Base-by-base conservation (phyloP, 2,113 vertebrate species). In the Mesocricetus auratus region DNA sequence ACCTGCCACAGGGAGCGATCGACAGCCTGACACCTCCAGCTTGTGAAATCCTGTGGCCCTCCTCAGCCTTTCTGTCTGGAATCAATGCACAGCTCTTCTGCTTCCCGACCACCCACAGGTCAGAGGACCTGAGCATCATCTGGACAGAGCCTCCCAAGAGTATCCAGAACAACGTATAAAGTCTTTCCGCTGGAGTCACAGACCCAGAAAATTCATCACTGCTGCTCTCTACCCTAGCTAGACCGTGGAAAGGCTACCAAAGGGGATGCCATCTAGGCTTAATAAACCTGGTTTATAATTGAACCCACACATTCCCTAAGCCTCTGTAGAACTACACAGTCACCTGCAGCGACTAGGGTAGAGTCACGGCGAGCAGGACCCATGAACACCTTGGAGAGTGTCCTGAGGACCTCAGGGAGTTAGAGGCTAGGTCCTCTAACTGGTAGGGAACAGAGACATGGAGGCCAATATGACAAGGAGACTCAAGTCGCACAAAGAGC, bases 241-340 rank as follows among this genome's bases (percentile, higher is more conserved):
- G 39, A 39, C 22, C 42, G 4, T 3, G 33, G 71, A 88, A 17
- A 1, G 36, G 53, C 39, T 58, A 17, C 74, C 33, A 21, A 21
- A 82, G 15, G 56, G 1, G 0, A 5, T 22, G 21, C 7, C 33
- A 24, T 16, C 13, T 64, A 75, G 74, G 33, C 42, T 86, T 53
- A 26, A 36, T 62, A 96, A 93, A 90, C 56, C 42, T 39, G n/a
- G 4, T 58, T 88, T 85, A 58, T 85, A 66, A 90, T 85, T 60
- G 75, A 75, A 83, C 5, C 1, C 42, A 56, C 36, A 3, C 8
- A 68, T 58, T 75, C 69, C 89, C 81, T 66, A 93, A 85, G 60
- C 15, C 56, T 47, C 17, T 47, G 79, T 62, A 22, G 66, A 60
- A 60, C 29, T 24, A n/a, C 33, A 2, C 2, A 12, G 5, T 89